A percentile compares a stretch with the other conserved stretches of the same genome.
Evolutionary conservation across 1,140 invertebrate genomes (phyloP).

Genomic region (Steinernema feltiae): DNA sequence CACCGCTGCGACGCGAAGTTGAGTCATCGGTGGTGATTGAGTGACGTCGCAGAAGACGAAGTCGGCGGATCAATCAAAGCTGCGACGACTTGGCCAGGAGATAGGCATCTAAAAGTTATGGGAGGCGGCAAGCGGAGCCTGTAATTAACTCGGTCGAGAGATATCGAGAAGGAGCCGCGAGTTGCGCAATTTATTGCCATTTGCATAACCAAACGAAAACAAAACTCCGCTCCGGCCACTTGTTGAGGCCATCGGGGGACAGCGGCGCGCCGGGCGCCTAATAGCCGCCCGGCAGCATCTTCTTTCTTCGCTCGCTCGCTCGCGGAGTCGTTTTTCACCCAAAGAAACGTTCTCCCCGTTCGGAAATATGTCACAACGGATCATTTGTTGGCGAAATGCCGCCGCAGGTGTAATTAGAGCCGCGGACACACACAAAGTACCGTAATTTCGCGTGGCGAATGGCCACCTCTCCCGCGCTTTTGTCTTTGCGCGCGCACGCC

Average conservation of each 20-base stretch:
- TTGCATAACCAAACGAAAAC: constrained; percentile 9
- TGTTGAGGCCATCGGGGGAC: not conserved
- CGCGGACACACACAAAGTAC: not conserved
- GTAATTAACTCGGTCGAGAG: constrained; percentile 9
- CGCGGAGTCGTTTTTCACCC: constrained; percentile 20
- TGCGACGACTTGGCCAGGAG: not conserved
- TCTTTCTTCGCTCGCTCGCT: constrained; percentile 22
- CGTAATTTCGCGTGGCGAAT: not conserved
- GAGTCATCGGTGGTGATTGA: constrained; percentile 9
- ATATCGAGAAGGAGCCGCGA: not conserved
- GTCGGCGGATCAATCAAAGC: constrained; percentile 11
- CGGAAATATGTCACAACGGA: constrained; percentile 16
- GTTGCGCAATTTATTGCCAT: constrained; percentile 12
- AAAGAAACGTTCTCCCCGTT: not conserved
- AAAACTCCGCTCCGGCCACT: not conserved
- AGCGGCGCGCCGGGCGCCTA: not conserved
- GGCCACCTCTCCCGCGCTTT: not conserved
- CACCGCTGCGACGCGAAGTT: not conserved
- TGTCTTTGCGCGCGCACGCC: not conserved
- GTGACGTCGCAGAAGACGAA: not conserved
- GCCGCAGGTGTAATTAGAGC: constrained; percentile 1
- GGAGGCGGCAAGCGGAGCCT: not conserved
- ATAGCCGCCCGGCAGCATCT: constrained; percentile 1
- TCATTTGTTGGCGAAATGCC: constrained; percentile 17
- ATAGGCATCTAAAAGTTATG: constrained; percentile 9